These are phyloP conservation scores for Ibidorhyncha struthersii DNA, from an alignment of 2,113 vertebrate species.

Conservation along the genomic window DNA sequence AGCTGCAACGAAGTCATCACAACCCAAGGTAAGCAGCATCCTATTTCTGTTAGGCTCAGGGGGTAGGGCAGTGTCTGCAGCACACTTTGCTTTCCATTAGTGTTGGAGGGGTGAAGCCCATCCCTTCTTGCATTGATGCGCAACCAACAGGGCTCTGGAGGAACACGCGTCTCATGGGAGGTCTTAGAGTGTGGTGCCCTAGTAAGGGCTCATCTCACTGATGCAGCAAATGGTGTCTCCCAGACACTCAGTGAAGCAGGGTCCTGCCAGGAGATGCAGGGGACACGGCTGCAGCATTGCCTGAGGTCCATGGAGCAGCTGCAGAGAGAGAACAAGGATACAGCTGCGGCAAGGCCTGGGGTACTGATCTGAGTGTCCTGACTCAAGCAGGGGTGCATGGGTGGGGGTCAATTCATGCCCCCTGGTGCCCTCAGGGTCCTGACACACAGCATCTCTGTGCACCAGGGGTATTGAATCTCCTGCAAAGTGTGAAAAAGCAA, in stretches of 20 bases:
- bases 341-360: rapidly evolving
- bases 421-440: neutral
- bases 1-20: neutral
- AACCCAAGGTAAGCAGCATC: neutral
- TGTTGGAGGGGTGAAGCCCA: neutral
- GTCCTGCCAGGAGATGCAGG: neutral
- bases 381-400: neutral
- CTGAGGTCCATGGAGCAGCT: neutral
- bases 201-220: neutral
- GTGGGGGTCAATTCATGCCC: neutral
- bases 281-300: neutral
- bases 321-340: neutral
- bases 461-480: neutral
- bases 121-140: neutral
- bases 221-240: neutral
- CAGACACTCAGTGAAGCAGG: rapidly evolving
- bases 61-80: neutral
- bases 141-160: neutral
- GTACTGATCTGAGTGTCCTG: neutral
- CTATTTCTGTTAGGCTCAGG: neutral
- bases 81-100: neutral
- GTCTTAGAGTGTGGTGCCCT: neutral
- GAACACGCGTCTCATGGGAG: rapidly evolving
- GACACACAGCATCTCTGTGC: neutral
- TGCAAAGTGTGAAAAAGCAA: neutral